Evolutionary conservation across 2,888 invertebrate genomes (phyloP).

Genomic region (Drosophila mettleri): DNA sequence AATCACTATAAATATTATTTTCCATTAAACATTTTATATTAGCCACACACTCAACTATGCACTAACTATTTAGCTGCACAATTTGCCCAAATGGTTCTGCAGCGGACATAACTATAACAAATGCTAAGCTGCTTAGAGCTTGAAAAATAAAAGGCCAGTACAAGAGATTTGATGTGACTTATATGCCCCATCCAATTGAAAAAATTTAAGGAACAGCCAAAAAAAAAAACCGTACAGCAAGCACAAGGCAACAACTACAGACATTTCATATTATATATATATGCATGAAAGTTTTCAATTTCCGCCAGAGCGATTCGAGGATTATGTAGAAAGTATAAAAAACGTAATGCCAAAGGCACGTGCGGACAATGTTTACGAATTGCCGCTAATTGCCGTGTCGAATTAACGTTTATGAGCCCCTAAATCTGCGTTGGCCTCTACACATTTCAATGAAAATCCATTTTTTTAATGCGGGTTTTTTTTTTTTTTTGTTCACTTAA

Average conservation of each 20-base stretch:
- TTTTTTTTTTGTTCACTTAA: conserved; percentile 8
- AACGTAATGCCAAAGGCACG: neutral
- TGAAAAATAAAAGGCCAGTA: conserved; percentile 31
- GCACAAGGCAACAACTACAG: neutral
- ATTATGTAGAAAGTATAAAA: conserved; percentile 6
- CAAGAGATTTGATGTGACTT: conserved; percentile 24
- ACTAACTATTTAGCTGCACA: conserved; percentile 19
- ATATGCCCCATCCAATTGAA: conserved; percentile 11
- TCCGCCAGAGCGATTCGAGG: conserved; percentile 1
- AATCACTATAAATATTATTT: conserved; percentile 19
- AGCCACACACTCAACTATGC: conserved; percentile 3
- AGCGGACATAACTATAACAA: conserved; percentile 24
- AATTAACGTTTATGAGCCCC: conserved; percentile 15
- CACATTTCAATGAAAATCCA: conserved; percentile 3
- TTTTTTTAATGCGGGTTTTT: conserved; percentile 10
- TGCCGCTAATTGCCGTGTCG: conserved; percentile 31
- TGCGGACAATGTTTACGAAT: conserved; percentile 7
- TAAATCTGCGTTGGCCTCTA: neutral
- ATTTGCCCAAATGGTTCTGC: conserved; percentile 16
- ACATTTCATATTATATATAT: conserved; percentile 2
- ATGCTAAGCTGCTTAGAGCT: conserved; percentile 45
- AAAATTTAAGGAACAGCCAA: conserved; percentile 1
- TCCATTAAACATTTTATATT: conserved; percentile 3
- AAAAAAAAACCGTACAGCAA: neutral
- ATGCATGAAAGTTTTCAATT: conserved; percentile 17